A percentile compares a stretch with the other conserved stretches of the same genome.
phyloP scores from a whole-genome alignment of 2,113 vertebrate species.

The Poicephalus gulielmi region DNA sequence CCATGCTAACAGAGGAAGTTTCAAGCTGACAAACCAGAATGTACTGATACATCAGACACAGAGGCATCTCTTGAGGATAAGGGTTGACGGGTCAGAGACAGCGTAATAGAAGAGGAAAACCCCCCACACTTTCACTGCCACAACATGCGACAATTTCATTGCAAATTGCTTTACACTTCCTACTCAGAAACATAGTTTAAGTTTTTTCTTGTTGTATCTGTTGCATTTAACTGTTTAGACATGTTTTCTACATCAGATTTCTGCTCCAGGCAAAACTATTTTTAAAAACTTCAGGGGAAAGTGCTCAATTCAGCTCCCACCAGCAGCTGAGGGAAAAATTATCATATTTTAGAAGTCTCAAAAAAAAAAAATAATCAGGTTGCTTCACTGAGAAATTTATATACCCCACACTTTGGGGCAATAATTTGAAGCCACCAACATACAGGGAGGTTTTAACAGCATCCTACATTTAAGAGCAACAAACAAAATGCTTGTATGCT shows the following conservation, averaged over 20 bases:
- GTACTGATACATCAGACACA: fast-evolving
- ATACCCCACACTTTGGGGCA: neutral
- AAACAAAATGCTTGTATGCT: neutral
- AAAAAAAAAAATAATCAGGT: neutral
- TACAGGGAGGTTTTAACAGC: neutral
- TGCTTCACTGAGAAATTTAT: neutral
- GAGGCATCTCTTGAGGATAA: neutral
- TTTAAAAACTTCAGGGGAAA: neutral
- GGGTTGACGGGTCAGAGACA: neutral
- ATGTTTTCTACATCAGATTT: neutral
- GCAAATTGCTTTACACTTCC: slow-evolving; percentile 30
- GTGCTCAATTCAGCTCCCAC: neutral
- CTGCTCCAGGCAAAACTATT: neutral
- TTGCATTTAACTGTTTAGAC: neutral
- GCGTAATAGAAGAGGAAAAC: neutral
- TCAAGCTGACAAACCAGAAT: neutral
- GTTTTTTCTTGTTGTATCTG: neutral
- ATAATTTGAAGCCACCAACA: neutral
- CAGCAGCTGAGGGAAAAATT: neutral
- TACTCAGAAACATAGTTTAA: neutral
- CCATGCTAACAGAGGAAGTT: neutral
- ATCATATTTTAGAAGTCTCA: neutral
- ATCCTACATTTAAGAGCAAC: neutral
- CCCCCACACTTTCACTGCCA: neutral
- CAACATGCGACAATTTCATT: neutral